These are phyloP conservation scores for Anguilla rostrata DNA, from an alignment of 2,113 vertebrate genomes.

Conservation along the genomic window DNA sequence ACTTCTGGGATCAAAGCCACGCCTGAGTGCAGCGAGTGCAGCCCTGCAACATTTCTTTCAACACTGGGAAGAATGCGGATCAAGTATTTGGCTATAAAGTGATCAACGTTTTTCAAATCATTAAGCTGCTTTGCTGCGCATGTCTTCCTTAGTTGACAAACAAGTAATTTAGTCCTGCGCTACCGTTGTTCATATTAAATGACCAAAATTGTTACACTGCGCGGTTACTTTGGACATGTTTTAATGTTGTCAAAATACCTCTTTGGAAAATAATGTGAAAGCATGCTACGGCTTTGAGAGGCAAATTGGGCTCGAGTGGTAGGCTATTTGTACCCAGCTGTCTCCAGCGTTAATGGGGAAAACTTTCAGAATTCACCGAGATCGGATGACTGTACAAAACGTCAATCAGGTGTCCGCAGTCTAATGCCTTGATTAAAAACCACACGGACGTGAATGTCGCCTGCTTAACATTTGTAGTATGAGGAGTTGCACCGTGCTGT, in stretches of 20 bases:
- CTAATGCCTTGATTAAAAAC: background rate
- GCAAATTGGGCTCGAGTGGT: background rate
- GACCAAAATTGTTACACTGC: background rate
- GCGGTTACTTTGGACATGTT: background rate
- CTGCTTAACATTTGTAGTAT: background rate
- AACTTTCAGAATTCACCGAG: background rate
- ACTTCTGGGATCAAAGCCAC: background rate
- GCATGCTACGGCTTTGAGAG: too few species aligned
- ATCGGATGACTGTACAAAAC: background rate
- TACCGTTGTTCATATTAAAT: background rate
- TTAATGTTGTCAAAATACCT: too few species aligned
- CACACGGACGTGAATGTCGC: background rate
- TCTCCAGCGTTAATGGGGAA: background rate
- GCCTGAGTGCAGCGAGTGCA: background rate
- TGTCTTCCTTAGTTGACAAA: background rate
- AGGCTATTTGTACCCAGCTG: background rate
- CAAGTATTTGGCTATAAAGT: background rate
- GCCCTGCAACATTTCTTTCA: background rate
- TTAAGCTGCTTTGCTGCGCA: too few species aligned
- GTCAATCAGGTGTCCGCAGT: background rate
- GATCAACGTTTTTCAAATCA: background rate
- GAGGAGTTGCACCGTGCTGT: background rate
- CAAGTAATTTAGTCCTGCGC: background rate
- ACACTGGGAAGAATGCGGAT: background rate
- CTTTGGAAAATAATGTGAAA: too few species aligned